Base-by-base conservation (phyloP, 23 tunicate genomes). In the Trididemnum clinides region DNA sequence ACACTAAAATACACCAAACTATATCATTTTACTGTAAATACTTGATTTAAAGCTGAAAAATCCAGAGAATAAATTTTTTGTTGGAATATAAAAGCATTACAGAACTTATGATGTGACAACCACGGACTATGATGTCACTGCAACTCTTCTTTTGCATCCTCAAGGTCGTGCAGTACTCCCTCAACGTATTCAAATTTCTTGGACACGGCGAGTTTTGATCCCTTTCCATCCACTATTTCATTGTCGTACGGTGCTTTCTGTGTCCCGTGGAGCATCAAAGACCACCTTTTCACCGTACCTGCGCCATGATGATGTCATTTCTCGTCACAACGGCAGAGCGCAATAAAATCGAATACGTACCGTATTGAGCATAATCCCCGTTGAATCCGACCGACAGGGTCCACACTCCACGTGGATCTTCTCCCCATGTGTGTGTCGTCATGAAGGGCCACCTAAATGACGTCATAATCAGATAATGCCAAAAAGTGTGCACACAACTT, bases 341-440 rank as follows among this genome's bases (percentile, higher is more conserved):
- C 10, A 15, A 44, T 7, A 44, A 10, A 44, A 44, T 7, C 10
- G 15, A 29, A 32, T 23, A 23, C 89, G 33, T 4, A 89, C 95
- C 95, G 77, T 78, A 33, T 78, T 95, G 95, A 4, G 95, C 92
- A 28, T 1, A 33, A 0, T 80, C 72, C 34, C 88, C 91, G 0
- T 78, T 91, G 74, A 96, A 91, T 1, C 80, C 90, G 33, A 96
- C 78, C 33, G 87, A 34, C 15, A 96, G 72, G 2, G 20, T 91
- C 99, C 99, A 96, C 3, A 29, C 73, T 37, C 99, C 99, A 33
- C 82, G 58, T 0, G 99, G 96, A 65, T 91, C 90, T 64, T 96
- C 99, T 2, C 99, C 99, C 99, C 99, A 96, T 3, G 90, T 87
- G 81, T 96, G 96, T n/a, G 96, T 91, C 30, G 99, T 90, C 96